These are phyloP conservation scores for Sebastes matsubarae DNA, from an alignment of 2,797 vertebrate species.

Conservation along the genomic window DNA sequence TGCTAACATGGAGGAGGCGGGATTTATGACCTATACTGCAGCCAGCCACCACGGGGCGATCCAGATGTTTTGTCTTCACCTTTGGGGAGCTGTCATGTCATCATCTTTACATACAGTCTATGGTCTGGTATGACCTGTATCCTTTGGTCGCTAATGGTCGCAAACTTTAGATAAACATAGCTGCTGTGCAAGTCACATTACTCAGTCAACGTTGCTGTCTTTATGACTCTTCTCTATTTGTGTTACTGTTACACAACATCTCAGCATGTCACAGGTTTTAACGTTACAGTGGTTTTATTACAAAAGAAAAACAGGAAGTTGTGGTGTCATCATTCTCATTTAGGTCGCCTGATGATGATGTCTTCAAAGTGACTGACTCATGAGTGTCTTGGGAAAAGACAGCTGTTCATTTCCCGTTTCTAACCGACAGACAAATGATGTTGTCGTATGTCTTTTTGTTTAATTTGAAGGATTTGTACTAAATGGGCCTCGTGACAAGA, in stretches of 20 bases:
- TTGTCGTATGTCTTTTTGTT: not conserved
- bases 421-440: not conserved
- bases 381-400: not conserved
- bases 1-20: no score
- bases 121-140: no score
- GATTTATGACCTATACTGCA: no score
- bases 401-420: not conserved
- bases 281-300: not conserved
- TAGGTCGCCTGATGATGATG: not conserved
- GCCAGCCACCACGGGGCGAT: no score
- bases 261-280: not conserved
- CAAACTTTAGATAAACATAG: not conserved
- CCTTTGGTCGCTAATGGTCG: no score
- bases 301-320: not conserved
- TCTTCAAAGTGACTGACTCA: not conserved
- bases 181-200: not conserved
- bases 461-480: not conserved
- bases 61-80: no score
- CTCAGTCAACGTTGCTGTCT: not conserved
- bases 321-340: not conserved
- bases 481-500: not conserved
- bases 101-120: no score
- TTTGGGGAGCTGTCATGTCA: no score
- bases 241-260: not conserved
- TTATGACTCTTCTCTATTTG: not conserved